Evolutionary conservation across 2,797 vertebrate genomes (phyloP), one percentile per base, ranked within the genome.

Genomic region (Sparidentex hasta): DNA sequence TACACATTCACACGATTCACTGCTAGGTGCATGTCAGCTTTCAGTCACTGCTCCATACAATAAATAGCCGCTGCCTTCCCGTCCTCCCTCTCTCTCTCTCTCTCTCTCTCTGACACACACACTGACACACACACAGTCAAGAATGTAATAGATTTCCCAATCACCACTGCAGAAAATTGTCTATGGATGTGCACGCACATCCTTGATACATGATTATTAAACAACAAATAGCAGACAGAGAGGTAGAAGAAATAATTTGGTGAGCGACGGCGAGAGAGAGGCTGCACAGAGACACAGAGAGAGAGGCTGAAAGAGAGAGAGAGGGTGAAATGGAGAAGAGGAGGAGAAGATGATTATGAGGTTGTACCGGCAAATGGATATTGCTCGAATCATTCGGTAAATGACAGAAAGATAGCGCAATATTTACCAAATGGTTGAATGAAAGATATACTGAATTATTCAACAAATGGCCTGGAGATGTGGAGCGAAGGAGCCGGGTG

Each of bases 201-300:
- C 83, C 83, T 84, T 86, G 85, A 88, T 88, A 84, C 81, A 88
- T 87, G 83, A 91, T 88, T 88, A 90, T 91, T 83, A 85, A 91
- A 87, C 78, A 82, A 85, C 82, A 78, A 87, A 88, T 70, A 81
- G 73, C 41, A 66, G 77, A 71, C 73, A 17, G 57, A 78, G 82
- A 75, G 62, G 59, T 71, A 50, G 63, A 70, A 70, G 61, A 74
- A 82, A 87, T 88, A 16, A 88, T 88, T 80, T 78, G 52, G 75
- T 76, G 52, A 71, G 68, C 38, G 55, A 81, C 25, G 71, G 58
- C n/a, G n/a, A 68, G 33, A 64, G 33, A 78, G 63, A 63, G n/a
- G 20, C 18, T 20, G 63, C 43, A 50, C 20, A 38, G 8, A 38
- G 69, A 78, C 65, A 55, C 1, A 52, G 43, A 80, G 59, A 74